Percentiles rank a stretch among this genome's conserved stretches.
Evolutionary conservation across 1,140 invertebrate genomes (phyloP).

Genomic region (Pogonognathellus flavescens): DNA sequence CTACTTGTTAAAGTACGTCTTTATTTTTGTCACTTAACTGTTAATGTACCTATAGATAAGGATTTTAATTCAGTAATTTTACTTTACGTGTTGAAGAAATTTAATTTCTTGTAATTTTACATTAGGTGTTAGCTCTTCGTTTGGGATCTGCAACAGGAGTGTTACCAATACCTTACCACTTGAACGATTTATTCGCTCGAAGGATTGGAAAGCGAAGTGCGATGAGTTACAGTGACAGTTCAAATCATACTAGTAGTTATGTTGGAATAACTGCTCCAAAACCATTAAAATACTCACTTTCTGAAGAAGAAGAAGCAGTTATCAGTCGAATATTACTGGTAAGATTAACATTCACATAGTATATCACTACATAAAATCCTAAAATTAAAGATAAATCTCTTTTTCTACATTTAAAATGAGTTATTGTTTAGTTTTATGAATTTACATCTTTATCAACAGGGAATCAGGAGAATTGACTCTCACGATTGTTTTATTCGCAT

Average conservation of each 20-base stretch:
- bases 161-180: slow-evolving; percentile 61
- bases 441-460: slow-evolving; percentile 4
- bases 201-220: slow-evolving; percentile 53
- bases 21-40: background rate
- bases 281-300: background rate
- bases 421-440: no score
- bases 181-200: slow-evolving; percentile 58
- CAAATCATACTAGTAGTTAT: background rate
- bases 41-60: background rate
- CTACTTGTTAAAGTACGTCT: slow-evolving; percentile 58
- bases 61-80: no score
- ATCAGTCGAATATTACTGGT: slow-evolving; percentile 42
- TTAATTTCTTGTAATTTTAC: slow-evolving; percentile 1
- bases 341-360: background rate
- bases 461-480: slow-evolving; percentile 26
- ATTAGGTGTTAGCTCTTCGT: slow-evolving; percentile 56
- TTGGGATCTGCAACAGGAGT: slow-evolving; percentile 51
- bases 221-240: background rate
- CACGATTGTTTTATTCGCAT: slow-evolving; percentile 54
- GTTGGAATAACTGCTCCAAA: no score
- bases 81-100: no score
- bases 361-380: background rate
- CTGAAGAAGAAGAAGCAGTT: slow-evolving; percentile 1
- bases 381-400: no score
- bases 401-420: no score